phyloP scores from a whole-genome alignment of 2,797 vertebrate species.

The Protosalanx chinensis region DNA sequence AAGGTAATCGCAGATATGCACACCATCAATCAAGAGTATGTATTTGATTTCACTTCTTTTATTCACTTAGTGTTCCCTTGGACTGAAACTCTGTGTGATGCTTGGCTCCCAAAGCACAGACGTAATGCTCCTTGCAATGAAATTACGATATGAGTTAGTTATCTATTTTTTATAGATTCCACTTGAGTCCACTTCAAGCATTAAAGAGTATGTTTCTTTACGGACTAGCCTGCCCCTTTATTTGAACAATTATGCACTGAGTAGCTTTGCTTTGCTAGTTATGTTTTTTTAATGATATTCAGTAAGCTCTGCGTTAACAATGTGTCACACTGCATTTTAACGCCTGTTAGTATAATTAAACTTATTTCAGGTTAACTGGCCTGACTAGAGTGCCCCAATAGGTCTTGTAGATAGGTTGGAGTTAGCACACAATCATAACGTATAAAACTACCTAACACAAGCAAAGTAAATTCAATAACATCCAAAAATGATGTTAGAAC shows the following conservation, averaged over 20 bases:
- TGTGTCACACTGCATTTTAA: conserved; percentile 10
- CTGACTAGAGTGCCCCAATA: too few relatives aligned
- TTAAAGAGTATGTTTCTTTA: conserved; percentile 32
- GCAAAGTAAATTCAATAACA: too few relatives aligned
- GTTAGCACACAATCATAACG: too few relatives aligned
- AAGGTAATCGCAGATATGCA: conserved; percentile 39
- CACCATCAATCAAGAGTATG: conserved; percentile 43
- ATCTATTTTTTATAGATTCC: conserved; percentile 53
- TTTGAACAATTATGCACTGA: conserved; percentile 23
- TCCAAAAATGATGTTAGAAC: too few relatives aligned
- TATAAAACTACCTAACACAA: too few relatives aligned
- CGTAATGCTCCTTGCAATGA: conserved; percentile 39
- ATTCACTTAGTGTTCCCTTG: conserved; percentile 33
- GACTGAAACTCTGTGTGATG: conserved; percentile 30
- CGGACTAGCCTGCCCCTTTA: conserved; percentile 23
- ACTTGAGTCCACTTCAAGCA: conserved; percentile 37
- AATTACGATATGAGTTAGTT: conserved; percentile 43
- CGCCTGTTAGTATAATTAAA: background rate
- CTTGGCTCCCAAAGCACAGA: conserved; percentile 12
- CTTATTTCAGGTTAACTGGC: too few relatives aligned
- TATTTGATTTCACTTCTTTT: conserved; percentile 30
- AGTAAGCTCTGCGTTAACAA: conserved; percentile 15
- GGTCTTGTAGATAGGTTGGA: too few relatives aligned
- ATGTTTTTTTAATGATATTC: conserved; percentile 24
- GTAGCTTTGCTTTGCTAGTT: conserved; percentile 14